A percentile compares a stretch with the other conserved stretches of the same genome.
These are phyloP conservation scores for Heliconius himera DNA, from an alignment of 1,140 invertebrate species.

Conservation along the genomic window DNA sequence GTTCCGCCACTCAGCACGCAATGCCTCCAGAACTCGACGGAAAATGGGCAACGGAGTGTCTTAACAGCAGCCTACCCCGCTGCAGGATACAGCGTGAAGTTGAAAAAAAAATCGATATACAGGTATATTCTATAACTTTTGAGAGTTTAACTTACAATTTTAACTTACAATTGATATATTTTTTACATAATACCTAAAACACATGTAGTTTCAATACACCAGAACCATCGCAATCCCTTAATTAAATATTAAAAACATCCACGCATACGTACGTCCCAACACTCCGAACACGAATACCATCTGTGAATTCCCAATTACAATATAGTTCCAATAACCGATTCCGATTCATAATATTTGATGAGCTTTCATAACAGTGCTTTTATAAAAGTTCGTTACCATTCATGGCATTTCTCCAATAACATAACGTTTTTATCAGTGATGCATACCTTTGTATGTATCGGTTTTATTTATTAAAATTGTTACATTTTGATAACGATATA, in stretches of 20 bases:
- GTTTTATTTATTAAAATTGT: background rate
- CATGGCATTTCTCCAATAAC: constrained; percentile 22
- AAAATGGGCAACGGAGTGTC: too few relatives aligned
- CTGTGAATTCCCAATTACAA: constrained; percentile 26
- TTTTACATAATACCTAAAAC: background rate
- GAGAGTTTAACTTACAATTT: background rate
- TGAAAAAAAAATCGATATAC: background rate
- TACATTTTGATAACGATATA: background rate
- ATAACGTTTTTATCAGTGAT: constrained; percentile 11
- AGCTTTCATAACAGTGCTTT: constrained; percentile 30
- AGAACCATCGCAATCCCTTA: constrained; percentile 9
- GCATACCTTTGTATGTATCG: background rate
- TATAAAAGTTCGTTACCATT: constrained; percentile 32
- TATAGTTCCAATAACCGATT: constrained; percentile 31
- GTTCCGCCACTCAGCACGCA: too few relatives aligned
- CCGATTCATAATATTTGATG: constrained; percentile 34
- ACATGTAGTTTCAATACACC: background rate
- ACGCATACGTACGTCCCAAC: background rate
- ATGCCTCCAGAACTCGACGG: too few relatives aligned
- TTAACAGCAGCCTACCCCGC: too few relatives aligned
- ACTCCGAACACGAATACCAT: constrained; percentile 25
- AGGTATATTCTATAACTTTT: background rate
- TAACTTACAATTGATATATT: too few relatives aligned
- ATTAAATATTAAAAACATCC: constrained; percentile 28
- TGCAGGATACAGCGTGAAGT: too few relatives aligned